Evolutionary conservation across 2,113 vertebrate genomes (phyloP).

Genomic region (Callipepla squamata): DNA sequence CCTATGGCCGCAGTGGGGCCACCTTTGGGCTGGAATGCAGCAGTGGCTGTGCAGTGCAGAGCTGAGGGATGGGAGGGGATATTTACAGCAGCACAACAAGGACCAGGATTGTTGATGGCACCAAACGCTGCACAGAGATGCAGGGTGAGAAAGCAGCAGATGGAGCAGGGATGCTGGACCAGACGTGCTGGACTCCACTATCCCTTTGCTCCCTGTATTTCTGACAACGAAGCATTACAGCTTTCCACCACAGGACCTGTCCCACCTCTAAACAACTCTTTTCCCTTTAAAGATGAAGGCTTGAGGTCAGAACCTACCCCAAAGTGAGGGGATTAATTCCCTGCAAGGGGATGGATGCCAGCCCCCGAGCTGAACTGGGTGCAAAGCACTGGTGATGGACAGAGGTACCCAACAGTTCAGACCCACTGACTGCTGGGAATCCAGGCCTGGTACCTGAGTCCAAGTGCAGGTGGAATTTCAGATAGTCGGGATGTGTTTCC

Average conservation of each 20-base stretch:
- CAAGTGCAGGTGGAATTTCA: slow-evolving; percentile 21
- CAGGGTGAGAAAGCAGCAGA: rapidly evolving
- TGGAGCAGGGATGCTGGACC: neutral
- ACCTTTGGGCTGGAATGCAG: neutral
- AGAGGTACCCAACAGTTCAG: neutral
- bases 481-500: slow-evolving; percentile 40
- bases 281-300: neutral
- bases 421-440: rapidly evolving
- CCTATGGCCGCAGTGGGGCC: neutral
- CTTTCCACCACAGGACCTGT: neutral
- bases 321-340: neutral
- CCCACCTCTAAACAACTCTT: neutral
- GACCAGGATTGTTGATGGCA: neutral
- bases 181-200: neutral
- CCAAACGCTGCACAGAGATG: neutral
- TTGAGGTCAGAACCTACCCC: neutral
- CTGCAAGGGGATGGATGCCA: rapidly evolving
- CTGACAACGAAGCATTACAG: neutral
- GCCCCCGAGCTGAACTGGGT: neutral
- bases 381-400: neutral
- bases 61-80: neutral
- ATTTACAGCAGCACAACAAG: neutral
- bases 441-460: rapidly evolving
- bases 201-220: rapidly evolving
- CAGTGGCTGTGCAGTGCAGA: neutral